Base-by-base conservation (phyloP, 2,888 invertebrate species). In the Ormyrus thymus region DNA sequence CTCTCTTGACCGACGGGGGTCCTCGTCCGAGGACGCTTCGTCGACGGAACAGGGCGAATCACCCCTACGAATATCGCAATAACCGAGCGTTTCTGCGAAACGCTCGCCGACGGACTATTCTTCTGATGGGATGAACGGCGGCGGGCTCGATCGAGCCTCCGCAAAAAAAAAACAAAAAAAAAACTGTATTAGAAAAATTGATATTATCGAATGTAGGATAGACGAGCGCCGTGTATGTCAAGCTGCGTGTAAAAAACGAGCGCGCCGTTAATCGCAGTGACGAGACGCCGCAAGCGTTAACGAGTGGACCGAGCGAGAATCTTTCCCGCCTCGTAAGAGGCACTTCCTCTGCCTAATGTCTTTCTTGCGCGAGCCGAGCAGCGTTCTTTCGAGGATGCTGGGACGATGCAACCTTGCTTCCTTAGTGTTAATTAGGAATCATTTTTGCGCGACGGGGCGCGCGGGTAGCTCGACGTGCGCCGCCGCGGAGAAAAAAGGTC, bases 281-380 rank as follows among this genome's bases (percentile, higher is more conserved):
- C 13, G 55, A n/a, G 55, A 55, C 55, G 55, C 55, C 51, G 51
- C 51, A 6, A 51, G 6, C 51, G 6, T 10, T 8, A 8, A 11
- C 10, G 55, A 55, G 10, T 11, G n/a, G 55, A 7, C 55, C 56
- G 56, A 56, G 56, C 56, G 56, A 56, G 56, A 7, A 13, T 29
- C 29, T 29, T 29, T 29, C 29, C 29, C 29, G 29, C 29, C 11
- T 58, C 9, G n/a, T 58, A 15, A 58, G 7, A 29, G 29, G 29
- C n/a, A 58, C 58, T 58, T 45, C 46, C 62, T 62, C 62, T 46
- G n/a, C 13, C 62, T 62, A 62, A 62, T 62, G 62, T 48, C 62
- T 62, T 62, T 62, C 62, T 62, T 62, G 48, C n/a, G 8, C n/a
- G 62, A 29, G 45, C 9, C 13, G 11, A 13, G n/a, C 1, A 51